Conservation (phyloP, 2,888 invertebrate species). For the Apodemia hepburni region DNA sequence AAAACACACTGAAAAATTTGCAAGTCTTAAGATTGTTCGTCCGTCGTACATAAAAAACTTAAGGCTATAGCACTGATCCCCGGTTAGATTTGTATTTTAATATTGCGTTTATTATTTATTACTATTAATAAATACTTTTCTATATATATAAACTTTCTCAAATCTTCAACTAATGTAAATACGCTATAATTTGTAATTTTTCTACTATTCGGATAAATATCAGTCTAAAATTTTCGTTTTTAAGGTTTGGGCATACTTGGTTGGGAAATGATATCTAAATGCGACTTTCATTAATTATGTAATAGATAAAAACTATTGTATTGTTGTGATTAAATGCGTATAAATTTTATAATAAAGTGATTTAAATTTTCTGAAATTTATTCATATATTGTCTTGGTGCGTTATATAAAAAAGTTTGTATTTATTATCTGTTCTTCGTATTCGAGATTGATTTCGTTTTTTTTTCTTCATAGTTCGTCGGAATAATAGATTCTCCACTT, state of each 20-base stretch:
- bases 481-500: conserved; percentile 33
- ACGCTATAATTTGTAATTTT: conserved; percentile 61
- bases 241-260: conserved; percentile 68
- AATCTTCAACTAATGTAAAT: conserved; percentile 80
- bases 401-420: conserved; percentile 49
- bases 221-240: conserved; percentile 78
- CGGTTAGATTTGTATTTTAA: conserved; percentile 55
- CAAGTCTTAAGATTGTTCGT: conserved; percentile 65
- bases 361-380: conserved; percentile 42
- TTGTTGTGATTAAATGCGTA: conserved; percentile 67
- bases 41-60: conserved; percentile 63
- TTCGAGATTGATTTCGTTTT: conserved; percentile 55
- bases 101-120: conserved; percentile 44
- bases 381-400: conserved; percentile 58
- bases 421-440: conserved; percentile 25
- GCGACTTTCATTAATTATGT: conserved; percentile 53
- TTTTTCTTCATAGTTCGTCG: conserved; percentile 74
- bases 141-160: conserved; percentile 71
- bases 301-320: conserved; percentile 49
- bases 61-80: conserved; percentile 75
- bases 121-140: conserved; percentile 43
- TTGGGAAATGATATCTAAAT: conserved; percentile 52
- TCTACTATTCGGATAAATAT: conserved; percentile 69
- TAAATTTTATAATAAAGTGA: conserved; percentile 54
- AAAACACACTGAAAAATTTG: conserved; percentile 48